Conservation (phyloP, 1,140 invertebrate species). For the Mizuhopecten yessoensis region DNA sequence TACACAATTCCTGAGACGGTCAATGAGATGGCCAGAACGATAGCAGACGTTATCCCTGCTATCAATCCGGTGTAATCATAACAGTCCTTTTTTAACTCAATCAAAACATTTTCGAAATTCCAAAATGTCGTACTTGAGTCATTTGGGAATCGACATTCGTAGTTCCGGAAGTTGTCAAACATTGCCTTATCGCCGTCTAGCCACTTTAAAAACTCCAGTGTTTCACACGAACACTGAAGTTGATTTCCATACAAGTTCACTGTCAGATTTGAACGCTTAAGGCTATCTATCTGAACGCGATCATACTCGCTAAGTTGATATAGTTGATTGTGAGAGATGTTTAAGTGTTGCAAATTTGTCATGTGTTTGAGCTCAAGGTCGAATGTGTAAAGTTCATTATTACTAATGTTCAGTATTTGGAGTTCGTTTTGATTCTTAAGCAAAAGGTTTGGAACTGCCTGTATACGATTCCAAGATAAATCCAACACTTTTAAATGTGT, state of each 20-base stretch:
- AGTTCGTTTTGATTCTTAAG: conserved; percentile 54
- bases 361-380: conserved; percentile 53
- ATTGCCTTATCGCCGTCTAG: conserved; percentile 43
- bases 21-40: conserved; percentile 51
- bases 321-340: conserved; percentile 56
- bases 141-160: conserved; percentile 58
- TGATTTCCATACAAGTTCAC: conserved; percentile 56
- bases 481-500: conserved; percentile 54
- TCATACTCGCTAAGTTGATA: not conserved
- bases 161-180: conserved; percentile 29
- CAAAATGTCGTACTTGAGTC: not conserved
- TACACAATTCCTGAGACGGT: conserved; percentile 58
- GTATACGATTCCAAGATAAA: conserved; percentile 63
- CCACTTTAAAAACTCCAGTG: conserved; percentile 64
- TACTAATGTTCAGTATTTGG: conserved; percentile 50
- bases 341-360: conserved; percentile 53
- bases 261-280: not conserved
- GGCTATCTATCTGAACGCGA: conserved; percentile 30
- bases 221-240: conserved; percentile 66
- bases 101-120: conserved; percentile 49
- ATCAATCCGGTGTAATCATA: conserved; percentile 50
- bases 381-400: conserved; percentile 55
- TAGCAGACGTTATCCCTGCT: conserved; percentile 24
- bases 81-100: conserved; percentile 55
- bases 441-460: not conserved